Conservation (phyloP, 1,140 invertebrate genomes). For the Himalopsyche phryganea region DNA sequence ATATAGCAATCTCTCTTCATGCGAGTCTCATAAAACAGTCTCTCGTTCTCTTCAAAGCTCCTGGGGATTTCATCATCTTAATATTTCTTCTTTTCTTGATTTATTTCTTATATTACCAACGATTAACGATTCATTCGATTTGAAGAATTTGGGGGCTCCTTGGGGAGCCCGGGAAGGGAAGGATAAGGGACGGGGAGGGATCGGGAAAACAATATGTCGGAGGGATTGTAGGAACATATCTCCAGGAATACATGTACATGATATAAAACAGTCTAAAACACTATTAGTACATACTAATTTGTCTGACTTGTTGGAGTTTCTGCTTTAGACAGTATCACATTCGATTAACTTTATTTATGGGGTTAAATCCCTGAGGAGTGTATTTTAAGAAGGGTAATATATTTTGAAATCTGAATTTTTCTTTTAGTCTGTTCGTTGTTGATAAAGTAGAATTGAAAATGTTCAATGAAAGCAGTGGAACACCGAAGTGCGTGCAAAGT, state of each 20-base stretch:
- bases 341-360: conserved; percentile 11
- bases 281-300: conserved; percentile 14
- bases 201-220: not conserved
- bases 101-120: not conserved
- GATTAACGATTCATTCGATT: conserved; percentile 14
- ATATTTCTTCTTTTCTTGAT: too few relatives aligned
- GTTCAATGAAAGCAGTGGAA: too few relatives aligned
- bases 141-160: conserved; percentile 25
- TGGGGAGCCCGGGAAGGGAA: conserved; percentile 26
- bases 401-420: too few relatives aligned
- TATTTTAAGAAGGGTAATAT: too few relatives aligned
- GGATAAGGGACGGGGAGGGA: conserved; percentile 18
- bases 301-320: conserved; percentile 18
- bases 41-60: too few relatives aligned
- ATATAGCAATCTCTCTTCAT: too few relatives aligned
- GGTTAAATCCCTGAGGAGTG: not conserved
- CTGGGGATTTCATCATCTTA: too few relatives aligned
- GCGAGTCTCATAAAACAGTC: too few relatives aligned
- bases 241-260: conserved; percentile 21
- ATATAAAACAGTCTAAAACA: conserved; percentile 16
- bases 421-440: too few relatives aligned
- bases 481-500: too few relatives aligned
- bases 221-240: conserved; percentile 27
- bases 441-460: too few relatives aligned
- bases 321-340: conserved; percentile 19